Conservation (phyloP, 2,113 vertebrate species). For the Stigmatopora argus region DNA sequence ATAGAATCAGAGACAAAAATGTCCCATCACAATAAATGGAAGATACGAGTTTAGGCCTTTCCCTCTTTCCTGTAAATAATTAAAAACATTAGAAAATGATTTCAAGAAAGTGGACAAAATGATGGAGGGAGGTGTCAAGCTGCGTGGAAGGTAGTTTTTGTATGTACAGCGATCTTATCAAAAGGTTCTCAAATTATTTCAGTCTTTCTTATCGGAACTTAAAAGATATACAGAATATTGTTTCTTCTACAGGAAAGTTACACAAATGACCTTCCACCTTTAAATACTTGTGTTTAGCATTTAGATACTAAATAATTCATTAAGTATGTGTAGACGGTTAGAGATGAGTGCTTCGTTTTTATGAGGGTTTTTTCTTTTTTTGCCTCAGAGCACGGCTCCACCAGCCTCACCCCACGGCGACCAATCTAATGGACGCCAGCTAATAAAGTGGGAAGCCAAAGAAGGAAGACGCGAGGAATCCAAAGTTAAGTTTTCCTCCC, state of each 20-base stretch:
- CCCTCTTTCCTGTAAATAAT: constrained; percentile 40
- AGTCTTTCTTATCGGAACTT: constrained; percentile 71
- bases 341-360: constrained; percentile 75
- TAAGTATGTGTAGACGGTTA: constrained; percentile 76
- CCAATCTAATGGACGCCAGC: constrained; percentile 80
- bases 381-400: constrained; percentile 38
- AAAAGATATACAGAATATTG: constrained; percentile 85
- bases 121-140: constrained; percentile 62
- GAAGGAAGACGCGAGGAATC: constrained; percentile 34
- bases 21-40: neutral
- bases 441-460: constrained; percentile 68
- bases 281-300: constrained; percentile 71
- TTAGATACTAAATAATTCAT: constrained; percentile 89
- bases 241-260: constrained; percentile 95
- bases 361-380: constrained; percentile 79
- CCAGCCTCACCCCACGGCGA: constrained; percentile 50
- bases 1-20: neutral
- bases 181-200: constrained; percentile 82
- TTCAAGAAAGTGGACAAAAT: constrained; percentile 38
- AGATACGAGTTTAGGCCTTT: constrained; percentile 3
- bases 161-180: constrained; percentile 83
- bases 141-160: constrained; percentile 83
- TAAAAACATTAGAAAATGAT: constrained; percentile 65
- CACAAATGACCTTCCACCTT: constrained; percentile 84
- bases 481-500: constrained; percentile 34